phyloP scores from a whole-genome alignment of 1,140 invertebrate genomes.

The Campoletis sonorensis region DNA sequence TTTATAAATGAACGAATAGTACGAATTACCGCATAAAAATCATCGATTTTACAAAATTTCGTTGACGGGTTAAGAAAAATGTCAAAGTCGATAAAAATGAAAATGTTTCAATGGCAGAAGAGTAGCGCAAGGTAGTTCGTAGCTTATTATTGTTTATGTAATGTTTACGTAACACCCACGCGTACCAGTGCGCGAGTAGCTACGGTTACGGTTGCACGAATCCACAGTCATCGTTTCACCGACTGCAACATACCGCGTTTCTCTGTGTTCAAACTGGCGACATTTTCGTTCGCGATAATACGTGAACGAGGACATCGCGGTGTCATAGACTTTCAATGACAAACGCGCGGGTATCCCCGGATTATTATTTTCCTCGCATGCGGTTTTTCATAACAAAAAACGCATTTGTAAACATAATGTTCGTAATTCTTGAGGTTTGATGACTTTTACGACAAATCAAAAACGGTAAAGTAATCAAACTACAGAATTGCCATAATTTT shows the following conservation, averaged over 20 bases:
- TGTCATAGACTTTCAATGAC: constrained; percentile 5
- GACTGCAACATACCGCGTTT: background rate
- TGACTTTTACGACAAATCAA: no score
- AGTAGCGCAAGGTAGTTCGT: constrained; percentile 52
- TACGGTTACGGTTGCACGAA: constrained; percentile 38
- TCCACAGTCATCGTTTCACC: background rate
- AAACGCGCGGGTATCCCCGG: background rate
- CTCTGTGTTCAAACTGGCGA: background rate
- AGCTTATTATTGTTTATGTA: constrained; percentile 73
- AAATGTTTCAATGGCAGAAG: background rate
- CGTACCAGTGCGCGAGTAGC: constrained; percentile 17
- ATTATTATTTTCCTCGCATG: background rate
- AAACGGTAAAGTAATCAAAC: no score
- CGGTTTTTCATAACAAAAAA: background rate
- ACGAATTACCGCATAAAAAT: no score
- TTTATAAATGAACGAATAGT: no score
- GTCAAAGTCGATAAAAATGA: constrained; percentile 35
- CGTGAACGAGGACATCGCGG: constrained; percentile 23
- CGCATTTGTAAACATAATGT: background rate
- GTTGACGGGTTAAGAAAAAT: background rate
- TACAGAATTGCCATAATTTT: no score
- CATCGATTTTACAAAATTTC: no score
- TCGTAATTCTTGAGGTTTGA: no score
- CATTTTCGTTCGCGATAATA: constrained; percentile 39
- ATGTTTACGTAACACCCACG: constrained; percentile 69